phyloP scores from a whole-genome alignment of 2,888 invertebrate genomes.

The Pantelozetes paolii region DNA sequence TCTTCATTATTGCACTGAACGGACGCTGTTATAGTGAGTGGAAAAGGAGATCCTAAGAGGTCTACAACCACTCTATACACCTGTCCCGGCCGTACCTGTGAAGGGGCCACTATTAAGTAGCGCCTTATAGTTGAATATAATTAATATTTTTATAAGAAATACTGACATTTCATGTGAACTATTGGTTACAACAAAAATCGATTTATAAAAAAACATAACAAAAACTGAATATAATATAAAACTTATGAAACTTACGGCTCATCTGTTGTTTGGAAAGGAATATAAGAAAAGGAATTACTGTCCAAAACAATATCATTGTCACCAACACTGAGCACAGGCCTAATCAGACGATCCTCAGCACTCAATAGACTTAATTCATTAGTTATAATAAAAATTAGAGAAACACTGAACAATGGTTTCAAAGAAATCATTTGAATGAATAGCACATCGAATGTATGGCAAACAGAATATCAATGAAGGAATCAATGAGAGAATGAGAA shows the following conservation, averaged over 20 bases:
- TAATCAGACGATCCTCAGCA: neutral
- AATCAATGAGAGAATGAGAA: neutral
- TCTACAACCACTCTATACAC: slow-evolving; percentile 82
- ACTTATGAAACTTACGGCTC: slow-evolving; percentile 24
- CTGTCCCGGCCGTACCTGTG: slow-evolving; percentile 82
- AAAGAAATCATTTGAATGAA: slow-evolving; percentile 16
- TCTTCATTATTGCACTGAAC: slow-evolving; percentile 85
- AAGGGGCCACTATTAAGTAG: slow-evolving; percentile 86
- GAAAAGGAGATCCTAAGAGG: slow-evolving; percentile 70
- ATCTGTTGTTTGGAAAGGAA: neutral
- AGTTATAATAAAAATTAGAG: neutral
- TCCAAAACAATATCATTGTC: slow-evolving; percentile 7
- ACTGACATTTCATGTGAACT: neutral
- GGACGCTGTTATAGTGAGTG: slow-evolving; percentile 77
- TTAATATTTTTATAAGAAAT: neutral
- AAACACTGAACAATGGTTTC: neutral
- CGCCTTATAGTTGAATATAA: slow-evolving; percentile 59
- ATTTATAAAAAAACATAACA: neutral
- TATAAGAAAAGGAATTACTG: neutral
- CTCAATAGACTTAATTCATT: neutral
- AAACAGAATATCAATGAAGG: slow-evolving; percentile 11
- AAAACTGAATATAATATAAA: neutral
- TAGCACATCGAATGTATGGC: slow-evolving; percentile 14
- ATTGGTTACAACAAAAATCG: neutral
- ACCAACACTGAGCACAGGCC: neutral